These are phyloP conservation scores for Chymomyza procnemis DNA, from an alignment of 2,888 invertebrate species.

Conservation along the genomic window DNA sequence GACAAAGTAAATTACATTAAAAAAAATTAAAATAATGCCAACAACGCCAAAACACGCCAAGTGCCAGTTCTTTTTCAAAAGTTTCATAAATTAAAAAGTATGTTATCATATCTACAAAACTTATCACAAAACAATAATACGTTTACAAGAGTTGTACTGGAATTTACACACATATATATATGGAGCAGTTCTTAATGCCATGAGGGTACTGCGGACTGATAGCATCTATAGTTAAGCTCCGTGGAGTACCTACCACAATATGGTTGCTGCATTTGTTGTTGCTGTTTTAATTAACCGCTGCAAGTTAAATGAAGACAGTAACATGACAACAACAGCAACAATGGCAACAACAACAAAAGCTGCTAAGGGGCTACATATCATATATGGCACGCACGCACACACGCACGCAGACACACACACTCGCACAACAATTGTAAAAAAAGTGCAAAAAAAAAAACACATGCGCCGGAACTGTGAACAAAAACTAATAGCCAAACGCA, in stretches of 20 bases:
- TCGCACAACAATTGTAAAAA: constrained; percentile 2
- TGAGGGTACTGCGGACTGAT: not conserved
- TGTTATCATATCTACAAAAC: not conserved
- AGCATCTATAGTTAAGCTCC: not conserved
- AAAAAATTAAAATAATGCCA: not conserved
- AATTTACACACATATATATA: not conserved
- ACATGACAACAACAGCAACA: constrained; percentile 46
- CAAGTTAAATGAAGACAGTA: constrained; percentile 69
- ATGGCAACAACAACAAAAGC: constrained; percentile 26
- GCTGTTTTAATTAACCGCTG: constrained; percentile 61
- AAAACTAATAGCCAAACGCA: constrained; percentile 72
- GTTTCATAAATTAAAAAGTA: not conserved
- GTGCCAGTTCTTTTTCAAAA: not conserved
- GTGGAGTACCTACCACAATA: not conserved
- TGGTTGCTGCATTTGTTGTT: constrained; percentile 22
- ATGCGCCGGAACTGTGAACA: constrained; percentile 56
- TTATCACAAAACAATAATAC: not conserved
- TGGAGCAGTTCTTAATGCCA: not conserved
- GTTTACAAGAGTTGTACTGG: not conserved
- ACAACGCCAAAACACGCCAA: not conserved
- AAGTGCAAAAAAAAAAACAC: constrained; percentile 49
- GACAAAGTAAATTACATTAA: not conserved
- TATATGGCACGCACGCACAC: constrained; percentile 11
- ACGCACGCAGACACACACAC: constrained; percentile 21
- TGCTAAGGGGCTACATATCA: constrained; percentile 30